Evolutionary conservation across 2,113 vertebrate species (phyloP).

Genomic region (Delphinapterus leucas): DNA sequence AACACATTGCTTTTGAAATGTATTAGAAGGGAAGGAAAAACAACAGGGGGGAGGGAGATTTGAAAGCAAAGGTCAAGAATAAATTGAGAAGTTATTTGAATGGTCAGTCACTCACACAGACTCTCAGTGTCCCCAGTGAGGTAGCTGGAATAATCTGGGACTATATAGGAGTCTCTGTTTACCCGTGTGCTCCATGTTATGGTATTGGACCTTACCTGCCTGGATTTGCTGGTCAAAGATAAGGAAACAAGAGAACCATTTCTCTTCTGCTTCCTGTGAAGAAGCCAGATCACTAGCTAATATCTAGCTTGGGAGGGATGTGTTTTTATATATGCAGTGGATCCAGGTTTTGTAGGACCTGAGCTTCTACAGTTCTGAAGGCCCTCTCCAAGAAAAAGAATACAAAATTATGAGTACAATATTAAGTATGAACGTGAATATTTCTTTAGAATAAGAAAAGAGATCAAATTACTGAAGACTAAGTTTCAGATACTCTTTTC

Average conservation of each 20-base stretch:
- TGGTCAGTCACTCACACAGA: background rate
- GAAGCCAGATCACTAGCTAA: background rate
- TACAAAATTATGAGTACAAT: background rate
- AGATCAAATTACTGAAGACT: constrained; percentile 20
- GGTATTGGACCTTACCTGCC: background rate
- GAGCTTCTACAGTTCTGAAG: background rate
- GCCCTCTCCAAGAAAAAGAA: background rate
- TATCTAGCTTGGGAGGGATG: background rate
- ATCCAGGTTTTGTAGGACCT: background rate
- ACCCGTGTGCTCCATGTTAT: background rate
- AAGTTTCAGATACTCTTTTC: background rate
- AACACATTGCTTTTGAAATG: constrained; percentile 2
- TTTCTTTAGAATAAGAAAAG: constrained; percentile 3
- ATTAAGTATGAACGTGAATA: background rate
- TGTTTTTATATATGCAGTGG: background rate
- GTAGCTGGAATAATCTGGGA: background rate
- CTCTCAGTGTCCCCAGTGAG: background rate
- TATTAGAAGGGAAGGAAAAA: constrained; percentile 8
- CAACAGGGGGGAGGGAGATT: background rate
- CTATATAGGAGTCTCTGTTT: background rate
- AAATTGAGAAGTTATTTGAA: background rate
- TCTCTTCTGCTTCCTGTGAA: background rate
- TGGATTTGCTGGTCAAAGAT: background rate
- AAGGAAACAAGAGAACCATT: background rate
- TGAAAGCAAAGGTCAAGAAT: background rate